phyloP scores from a whole-genome alignment of 2,888 invertebrate genomes.

The Synanthedon tipuliformis region DNA sequence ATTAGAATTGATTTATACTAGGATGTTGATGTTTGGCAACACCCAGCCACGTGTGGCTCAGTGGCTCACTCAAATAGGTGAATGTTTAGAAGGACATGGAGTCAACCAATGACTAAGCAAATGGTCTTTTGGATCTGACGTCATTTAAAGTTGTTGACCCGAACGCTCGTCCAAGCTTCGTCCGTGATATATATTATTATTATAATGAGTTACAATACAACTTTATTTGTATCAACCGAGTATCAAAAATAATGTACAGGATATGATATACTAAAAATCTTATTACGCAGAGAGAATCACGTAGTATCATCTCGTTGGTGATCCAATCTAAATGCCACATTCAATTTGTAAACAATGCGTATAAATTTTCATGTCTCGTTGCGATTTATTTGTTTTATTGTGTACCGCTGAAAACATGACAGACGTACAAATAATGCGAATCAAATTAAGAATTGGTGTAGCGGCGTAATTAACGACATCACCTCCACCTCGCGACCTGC shows the following conservation, averaged over 20 bases:
- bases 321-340: neutral
- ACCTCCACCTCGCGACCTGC: conserved; percentile 46
- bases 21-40: neutral
- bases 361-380: too few relatives aligned
- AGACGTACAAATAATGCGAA: neutral
- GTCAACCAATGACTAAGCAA: neutral
- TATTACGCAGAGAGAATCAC: too few relatives aligned
- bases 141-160: conserved; percentile 37
- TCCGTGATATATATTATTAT: neutral
- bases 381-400: neutral
- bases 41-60: neutral
- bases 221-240: neutral
- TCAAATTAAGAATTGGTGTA: conserved; percentile 19
- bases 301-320: neutral
- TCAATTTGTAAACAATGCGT: neutral
- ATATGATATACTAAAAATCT: neutral
- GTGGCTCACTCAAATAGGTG: neutral
- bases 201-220: neutral
- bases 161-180: conserved; percentile 10
- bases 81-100: neutral
- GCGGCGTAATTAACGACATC: conserved; percentile 39
- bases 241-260: neutral
- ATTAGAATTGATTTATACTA: neutral
- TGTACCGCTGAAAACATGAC: neutral
- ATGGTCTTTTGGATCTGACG: conserved; percentile 27